Evolutionary conservation across 2,797 vertebrate genomes (phyloP).

Genomic region (Pyrocephalus nanus): DNA sequence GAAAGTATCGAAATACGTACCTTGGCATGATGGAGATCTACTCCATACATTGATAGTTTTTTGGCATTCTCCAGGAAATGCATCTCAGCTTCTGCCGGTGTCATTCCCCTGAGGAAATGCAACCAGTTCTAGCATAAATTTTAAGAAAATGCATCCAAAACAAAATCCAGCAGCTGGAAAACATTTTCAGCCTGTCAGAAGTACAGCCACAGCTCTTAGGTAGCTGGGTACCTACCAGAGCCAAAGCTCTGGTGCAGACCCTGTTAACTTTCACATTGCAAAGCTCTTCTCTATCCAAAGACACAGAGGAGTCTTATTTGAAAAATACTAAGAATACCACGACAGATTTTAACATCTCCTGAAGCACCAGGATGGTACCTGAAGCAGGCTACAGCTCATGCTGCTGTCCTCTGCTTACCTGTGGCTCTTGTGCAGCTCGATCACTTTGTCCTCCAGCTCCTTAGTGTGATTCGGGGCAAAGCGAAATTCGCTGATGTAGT

Average conservation of each 20-base stretch:
- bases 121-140: not conserved
- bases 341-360: not conserved
- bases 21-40: constrained; percentile 98
- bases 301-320: fast-evolving
- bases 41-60: constrained; percentile 98
- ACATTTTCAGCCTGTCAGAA: not conserved
- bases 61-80: constrained; percentile 98
- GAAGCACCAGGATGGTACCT: fast-evolving
- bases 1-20: constrained; percentile 67
- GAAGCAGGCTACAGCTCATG: not conserved
- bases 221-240: not conserved
- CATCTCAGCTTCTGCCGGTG: constrained; percentile 96
- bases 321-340: not conserved
- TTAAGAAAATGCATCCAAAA: not conserved
- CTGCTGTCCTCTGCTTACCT: constrained; percentile 77
- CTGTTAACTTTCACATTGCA: not conserved
- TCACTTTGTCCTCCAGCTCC: constrained; percentile 94
- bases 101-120: constrained; percentile 87
- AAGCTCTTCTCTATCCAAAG: not conserved
- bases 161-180: not conserved
- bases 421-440: constrained; percentile 95
- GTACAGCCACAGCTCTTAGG: not conserved
- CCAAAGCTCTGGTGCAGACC: not conserved
- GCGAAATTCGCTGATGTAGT: constrained; percentile 92
- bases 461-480: constrained; percentile 96